A percentile compares a stretch with the other conserved stretches of the same genome.
phyloP scores from a whole-genome alignment of 2,888 invertebrate species.

The Hemicrepidius hirtus region DNA sequence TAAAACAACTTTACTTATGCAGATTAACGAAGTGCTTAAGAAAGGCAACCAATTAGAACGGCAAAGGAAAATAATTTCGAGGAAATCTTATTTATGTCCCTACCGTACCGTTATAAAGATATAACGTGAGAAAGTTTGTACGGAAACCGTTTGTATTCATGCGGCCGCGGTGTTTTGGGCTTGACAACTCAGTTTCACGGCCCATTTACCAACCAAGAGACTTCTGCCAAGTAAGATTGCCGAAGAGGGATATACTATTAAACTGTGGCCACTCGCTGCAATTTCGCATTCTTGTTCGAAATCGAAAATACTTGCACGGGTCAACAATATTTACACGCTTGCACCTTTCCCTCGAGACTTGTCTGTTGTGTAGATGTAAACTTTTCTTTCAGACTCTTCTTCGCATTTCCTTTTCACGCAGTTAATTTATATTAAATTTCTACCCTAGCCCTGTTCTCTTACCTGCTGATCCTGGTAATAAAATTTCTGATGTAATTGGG shows the following conservation, averaged over 20 bases:
- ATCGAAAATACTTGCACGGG: not conserved
- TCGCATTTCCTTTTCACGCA: slow-evolving; percentile 9
- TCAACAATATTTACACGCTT: slow-evolving; percentile 1
- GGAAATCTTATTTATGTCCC: slow-evolving; percentile 24
- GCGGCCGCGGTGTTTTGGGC: slow-evolving; percentile 35
- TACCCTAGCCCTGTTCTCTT: not conserved
- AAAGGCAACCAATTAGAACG: slow-evolving; percentile 25
- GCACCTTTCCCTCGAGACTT: not conserved
- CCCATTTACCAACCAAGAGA: slow-evolving; percentile 34
- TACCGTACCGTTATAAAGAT: slow-evolving; percentile 8
- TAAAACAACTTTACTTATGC: slow-evolving; percentile 8
- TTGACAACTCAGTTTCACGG: slow-evolving; percentile 37
- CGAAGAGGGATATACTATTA: slow-evolving; percentile 21
- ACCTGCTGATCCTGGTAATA: slow-evolving; percentile 12
- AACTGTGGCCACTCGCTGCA: not conserved
- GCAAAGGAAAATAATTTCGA: slow-evolving; percentile 27
- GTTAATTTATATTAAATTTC: slow-evolving; percentile 25
- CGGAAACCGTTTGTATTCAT: slow-evolving; percentile 41
- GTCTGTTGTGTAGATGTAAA: slow-evolving; percentile 4
- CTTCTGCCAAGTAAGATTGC: slow-evolving; percentile 38
- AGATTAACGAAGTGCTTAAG: slow-evolving; percentile 14
- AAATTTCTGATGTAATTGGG: slow-evolving; percentile 8
- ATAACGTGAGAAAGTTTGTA: slow-evolving; percentile 32
- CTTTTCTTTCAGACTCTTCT: not conserved
- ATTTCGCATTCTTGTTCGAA: not conserved